Evolutionary conservation across 37 sponge, comb jelly and placozoan genomes (phyloP).

Genomic region (Tethya wilhelma): DNA sequence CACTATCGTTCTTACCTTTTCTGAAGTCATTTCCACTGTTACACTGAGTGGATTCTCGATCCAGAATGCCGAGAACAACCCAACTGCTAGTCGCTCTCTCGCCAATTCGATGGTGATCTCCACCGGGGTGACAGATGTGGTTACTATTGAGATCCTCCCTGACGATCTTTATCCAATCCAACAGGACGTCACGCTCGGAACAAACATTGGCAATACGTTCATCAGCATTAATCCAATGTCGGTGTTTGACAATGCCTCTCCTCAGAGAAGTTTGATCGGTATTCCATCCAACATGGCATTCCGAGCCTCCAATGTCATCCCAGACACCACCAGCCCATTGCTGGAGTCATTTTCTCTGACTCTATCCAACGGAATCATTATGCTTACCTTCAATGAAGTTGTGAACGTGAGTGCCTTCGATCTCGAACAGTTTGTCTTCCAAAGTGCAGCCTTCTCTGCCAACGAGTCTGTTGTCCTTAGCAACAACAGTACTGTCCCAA

Average conservation of each 20-base stretch:
- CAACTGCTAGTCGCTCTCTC: constrained; percentile 1
- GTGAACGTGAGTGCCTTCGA: constrained; percentile 57
- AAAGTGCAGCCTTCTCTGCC: constrained; percentile 47
- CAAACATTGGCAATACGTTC: constrained; percentile 45
- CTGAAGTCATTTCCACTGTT: constrained; percentile 55
- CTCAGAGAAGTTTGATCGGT: constrained; percentile 32
- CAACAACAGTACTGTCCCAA: constrained; percentile 4
- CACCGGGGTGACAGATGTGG: constrained; percentile 9
- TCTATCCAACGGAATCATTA: constrained; percentile 41
- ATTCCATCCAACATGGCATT: constrained; percentile 28
- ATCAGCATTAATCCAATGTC: constrained; percentile 16
- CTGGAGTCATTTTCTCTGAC: constrained; percentile 58
- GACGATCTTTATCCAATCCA: constrained; percentile 32
- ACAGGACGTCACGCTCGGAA: constrained; percentile 43
- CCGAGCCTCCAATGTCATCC: constrained; percentile 37
- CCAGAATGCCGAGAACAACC: constrained; percentile 5
- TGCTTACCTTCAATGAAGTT: constrained; percentile 78
- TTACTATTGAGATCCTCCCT: constrained; percentile 24
- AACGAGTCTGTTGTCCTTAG: constrained; percentile 21
- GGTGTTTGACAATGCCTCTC: constrained; percentile 9
- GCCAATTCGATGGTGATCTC: constrained; percentile 15
- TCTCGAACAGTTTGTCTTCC: constrained; percentile 46
- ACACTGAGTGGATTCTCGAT: constrained; percentile 15
- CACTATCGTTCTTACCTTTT: constrained; percentile 65
- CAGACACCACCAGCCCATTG: constrained; percentile 75